Evolutionary conservation across 2,113 vertebrate species (phyloP), one percentile per base, ranked within the genome.

Genomic region (Mobula birostris): DNA sequence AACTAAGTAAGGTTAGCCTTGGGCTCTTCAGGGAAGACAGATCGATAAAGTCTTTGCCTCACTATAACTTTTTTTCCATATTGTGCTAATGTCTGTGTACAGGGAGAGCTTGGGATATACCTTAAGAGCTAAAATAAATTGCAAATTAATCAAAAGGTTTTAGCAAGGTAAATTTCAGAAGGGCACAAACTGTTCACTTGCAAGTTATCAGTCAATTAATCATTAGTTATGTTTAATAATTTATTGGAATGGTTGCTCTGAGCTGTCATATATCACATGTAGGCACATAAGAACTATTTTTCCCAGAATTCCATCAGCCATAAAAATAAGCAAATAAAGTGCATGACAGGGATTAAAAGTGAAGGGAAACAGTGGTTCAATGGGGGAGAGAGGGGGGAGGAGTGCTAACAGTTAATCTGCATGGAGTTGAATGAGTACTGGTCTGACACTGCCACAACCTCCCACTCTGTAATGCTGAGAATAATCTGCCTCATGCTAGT

Each of bases 161-260:
- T 14, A 76, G 17, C 40, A 93, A 93, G 40, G 36, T n/a, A 74
- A 93, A 36, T 70, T 74, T 74, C 72, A 40, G 40, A 72, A 56
- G 66, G 1, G 40, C 40, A 29, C 70, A 93, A 93, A 93, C 32
- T 72, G 91, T 27, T 93, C 21, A 93, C 32, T 40, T 29, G 91
- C 70, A 93, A 93, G 70, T 76, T 76, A 74, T 56, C 29, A 66
- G 8, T 12, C 85, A 90, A 79, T 79, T 36, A 79, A 66, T 63
- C 27, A 17, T 90, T 90, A 66, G 29, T 90, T 68, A 66, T 17
- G 29, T n/a, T 88, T 66, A 93, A 93, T 93, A 40, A 93, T 74
- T 72, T 74, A 74, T 14, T 72, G 70, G 36, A 3, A 8, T 93
- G 70, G 91, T 74, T 92, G 21, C 32, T 70, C 88, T 70, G 88